phyloP scores from a whole-genome alignment of 1,140 invertebrate genomes.

The Hirudo medicinalis region DNA sequence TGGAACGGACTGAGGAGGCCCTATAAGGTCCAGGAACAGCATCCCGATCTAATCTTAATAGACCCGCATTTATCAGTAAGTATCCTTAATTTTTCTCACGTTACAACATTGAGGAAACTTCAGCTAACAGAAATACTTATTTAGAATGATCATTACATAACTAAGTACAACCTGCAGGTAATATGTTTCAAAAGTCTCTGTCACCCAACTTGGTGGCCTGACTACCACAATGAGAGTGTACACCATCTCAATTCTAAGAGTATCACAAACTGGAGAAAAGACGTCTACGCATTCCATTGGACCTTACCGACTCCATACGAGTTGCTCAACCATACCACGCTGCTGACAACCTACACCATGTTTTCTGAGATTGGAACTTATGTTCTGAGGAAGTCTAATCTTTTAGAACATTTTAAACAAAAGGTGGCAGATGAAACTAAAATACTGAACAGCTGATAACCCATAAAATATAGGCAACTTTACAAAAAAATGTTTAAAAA shows the following conservation, averaged over 20 bases:
- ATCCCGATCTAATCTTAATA: conserved; percentile 20
- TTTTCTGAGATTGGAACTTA: conserved; percentile 21
- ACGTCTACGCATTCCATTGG: conserved; percentile 23
- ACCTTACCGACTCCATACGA: conserved; percentile 23
- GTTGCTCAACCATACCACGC: conserved; percentile 8
- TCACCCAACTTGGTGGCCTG: conserved; percentile 24
- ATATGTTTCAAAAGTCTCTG: conserved; percentile 21
- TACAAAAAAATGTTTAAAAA: too few species aligned
- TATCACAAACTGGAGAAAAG: conserved; percentile 22
- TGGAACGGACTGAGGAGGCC: conserved; percentile 23
- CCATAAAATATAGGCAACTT: too few species aligned
- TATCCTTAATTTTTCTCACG: neutral
- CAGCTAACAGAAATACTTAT: neutral
- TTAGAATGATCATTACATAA: neutral
- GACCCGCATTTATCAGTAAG: conserved; percentile 21
- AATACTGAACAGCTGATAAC: too few species aligned
- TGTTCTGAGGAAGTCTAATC: conserved; percentile 18
- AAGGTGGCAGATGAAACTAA: neutral
- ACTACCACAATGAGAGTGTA: conserved; percentile 23
- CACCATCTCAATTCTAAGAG: conserved; percentile 21
- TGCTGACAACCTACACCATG: conserved; percentile 15
- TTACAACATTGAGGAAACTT: neutral
- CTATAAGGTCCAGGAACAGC: conserved; percentile 21
- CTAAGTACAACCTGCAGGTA: conserved; percentile 8
- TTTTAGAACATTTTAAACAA: conserved; percentile 14